A percentile compares a stretch with the other conserved stretches of the same genome.
Evolutionary conservation across 2,797 vertebrate species (phyloP).

Genomic region (Sebastes baramenuke): DNA sequence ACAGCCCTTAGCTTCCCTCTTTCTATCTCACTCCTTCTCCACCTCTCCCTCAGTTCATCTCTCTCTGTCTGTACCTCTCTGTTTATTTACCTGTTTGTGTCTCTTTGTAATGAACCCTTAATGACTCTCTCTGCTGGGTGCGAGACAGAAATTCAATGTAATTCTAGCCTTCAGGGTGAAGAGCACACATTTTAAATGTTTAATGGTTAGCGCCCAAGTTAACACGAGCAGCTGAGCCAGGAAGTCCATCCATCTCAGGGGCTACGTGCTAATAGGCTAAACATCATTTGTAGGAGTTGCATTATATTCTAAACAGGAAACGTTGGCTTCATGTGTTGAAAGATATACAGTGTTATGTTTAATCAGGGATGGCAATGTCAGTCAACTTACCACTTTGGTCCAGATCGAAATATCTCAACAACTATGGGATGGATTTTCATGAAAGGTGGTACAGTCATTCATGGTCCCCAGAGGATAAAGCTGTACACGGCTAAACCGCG

Average conservation of each 20-base stretch:
- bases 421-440: too few species aligned
- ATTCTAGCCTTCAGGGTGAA: constrained; percentile 27
- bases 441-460: too few species aligned
- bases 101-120: constrained; percentile 41
- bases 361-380: neutral
- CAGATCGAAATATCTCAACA: too few species aligned
- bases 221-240: constrained; percentile 9
- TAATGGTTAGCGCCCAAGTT: constrained; percentile 22
- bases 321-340: neutral
- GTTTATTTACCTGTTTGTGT: neutral
- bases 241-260: neutral
- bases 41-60: neutral
- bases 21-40: neutral
- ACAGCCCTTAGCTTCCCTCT: neutral
- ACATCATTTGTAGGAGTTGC: neutral
- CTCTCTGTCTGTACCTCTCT: neutral
- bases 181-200: constrained; percentile 8
- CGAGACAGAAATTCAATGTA: constrained; percentile 1
- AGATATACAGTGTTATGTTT: neutral
- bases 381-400: too few species aligned
- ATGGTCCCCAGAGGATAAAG: too few species aligned
- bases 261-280: neutral
- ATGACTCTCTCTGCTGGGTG: constrained; percentile 24
- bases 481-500: too few species aligned
- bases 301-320: too few species aligned